Base-by-base conservation (phyloP, 1,140 invertebrate genomes). In the Gryllus bimaculatus region DNA sequence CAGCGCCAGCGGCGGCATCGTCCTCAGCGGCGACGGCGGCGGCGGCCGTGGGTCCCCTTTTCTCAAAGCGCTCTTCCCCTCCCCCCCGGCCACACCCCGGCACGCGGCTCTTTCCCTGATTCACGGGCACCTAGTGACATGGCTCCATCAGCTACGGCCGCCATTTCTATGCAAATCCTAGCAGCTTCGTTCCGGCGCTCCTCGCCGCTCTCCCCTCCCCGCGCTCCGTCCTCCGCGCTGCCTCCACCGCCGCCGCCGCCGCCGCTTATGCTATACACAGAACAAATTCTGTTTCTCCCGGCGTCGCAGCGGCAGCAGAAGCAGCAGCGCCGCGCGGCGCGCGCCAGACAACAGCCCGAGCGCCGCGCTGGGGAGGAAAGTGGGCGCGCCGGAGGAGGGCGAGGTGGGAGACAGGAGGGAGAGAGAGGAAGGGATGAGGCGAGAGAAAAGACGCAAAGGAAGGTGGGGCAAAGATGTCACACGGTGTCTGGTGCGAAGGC, bases 111-210 rank as follows among this genome's bases (percentile, higher is more conserved):
- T 66, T 18, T 66, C 39, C 74, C 75, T 79, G 79, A 79, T 79
- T 79, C 79, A 79, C 79, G 66, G 66, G 39, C 49, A 79, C 73
- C 79, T 54, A 76, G 79, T 79, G 79, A 79, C 79, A 79, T 48
- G 79, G 75, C 79, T 79, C 79, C 79, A 79, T 79, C 79, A 79
- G 79, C 79, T 79, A 75, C 48, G 18, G 75, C 10, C 47, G 54
- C 47, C 79, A 79, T 79, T 79, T 79, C 79, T 79, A 79, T 79
- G 79, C 79, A 79, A 79, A 79, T 79, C 48, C 26, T 48, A 49
- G 78, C 79, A 48, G 47, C 18, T 21, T 21, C 78, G 48, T 78
- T 49, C 47, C 54, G 26, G 48, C 13, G 78, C 4, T 8, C 13
- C n/a, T 8, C 54, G n/a, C 15, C 21, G 8, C 66, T 21, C 21